Conservation (phyloP, 1,140 invertebrate genomes). For the Ostrea edulis region DNA sequence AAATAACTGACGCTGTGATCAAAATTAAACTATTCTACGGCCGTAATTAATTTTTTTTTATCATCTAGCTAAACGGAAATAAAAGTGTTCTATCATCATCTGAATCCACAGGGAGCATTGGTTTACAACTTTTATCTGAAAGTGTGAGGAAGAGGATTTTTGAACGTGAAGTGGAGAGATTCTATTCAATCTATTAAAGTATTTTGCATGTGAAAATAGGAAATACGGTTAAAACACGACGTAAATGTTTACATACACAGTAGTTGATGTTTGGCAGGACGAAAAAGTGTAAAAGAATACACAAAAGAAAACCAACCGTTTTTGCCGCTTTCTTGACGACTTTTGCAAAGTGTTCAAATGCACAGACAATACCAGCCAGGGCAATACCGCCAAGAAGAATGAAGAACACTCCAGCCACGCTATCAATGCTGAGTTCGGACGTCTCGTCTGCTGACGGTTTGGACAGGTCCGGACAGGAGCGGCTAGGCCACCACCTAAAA, state of each 20-base stretch:
- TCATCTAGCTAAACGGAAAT: too few species aligned
- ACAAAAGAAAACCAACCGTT: background rate
- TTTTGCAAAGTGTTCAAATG: slow-evolving; percentile 54
- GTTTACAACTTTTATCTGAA: slow-evolving; percentile 24
- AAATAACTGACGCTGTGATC: too few species aligned
- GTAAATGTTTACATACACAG: background rate
- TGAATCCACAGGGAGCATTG: background rate
- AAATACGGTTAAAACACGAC: background rate
- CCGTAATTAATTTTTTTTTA: too few species aligned
- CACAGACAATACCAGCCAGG: slow-evolving; percentile 83
- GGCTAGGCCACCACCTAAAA: slow-evolving; percentile 71
- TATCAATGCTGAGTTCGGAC: slow-evolving; percentile 90
- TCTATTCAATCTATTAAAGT: background rate
- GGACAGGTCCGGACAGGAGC: slow-evolving; percentile 69
- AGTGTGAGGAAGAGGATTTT: background rate
- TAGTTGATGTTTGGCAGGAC: background rate
- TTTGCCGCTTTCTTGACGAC: slow-evolving; percentile 45
- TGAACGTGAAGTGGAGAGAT: background rate
- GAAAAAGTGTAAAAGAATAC: background rate
- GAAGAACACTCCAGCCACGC: slow-evolving; percentile 99
- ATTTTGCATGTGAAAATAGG: background rate
- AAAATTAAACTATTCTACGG: too few species aligned
- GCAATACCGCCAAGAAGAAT: slow-evolving; percentile 95
- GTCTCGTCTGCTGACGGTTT: slow-evolving; percentile 73
- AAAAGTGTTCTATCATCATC: background rate